Conservation (phyloP, 2,113 vertebrate genomes). For the Aphyosemion australe region DNA sequence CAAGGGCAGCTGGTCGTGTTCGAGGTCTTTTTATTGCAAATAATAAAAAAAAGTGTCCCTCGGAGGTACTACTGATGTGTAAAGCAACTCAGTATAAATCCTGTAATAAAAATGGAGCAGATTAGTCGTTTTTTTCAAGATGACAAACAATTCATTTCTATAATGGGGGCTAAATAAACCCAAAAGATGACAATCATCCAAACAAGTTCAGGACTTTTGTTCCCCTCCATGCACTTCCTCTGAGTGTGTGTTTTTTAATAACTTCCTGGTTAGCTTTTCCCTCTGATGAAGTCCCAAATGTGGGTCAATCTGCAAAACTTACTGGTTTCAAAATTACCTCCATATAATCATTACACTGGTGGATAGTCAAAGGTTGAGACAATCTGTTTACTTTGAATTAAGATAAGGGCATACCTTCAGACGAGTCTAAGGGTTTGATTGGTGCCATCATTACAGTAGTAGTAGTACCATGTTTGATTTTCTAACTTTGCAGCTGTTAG, state of each 20-base stretch:
- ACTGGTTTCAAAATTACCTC: constrained; percentile 38
- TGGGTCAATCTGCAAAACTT: constrained; percentile 67
- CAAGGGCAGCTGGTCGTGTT: no score
- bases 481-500: no score
- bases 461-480: background rate
- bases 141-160: background rate
- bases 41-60: no score
- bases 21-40: no score
- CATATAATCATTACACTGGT: constrained; percentile 32
- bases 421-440: background rate
- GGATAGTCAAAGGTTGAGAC: constrained; percentile 3
- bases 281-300: constrained; percentile 59
- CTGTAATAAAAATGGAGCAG: background rate
- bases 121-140: no score
- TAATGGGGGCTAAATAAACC: background rate
- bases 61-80: no score
- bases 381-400: background rate
- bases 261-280: constrained; percentile 58
- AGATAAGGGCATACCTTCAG: constrained; percentile 10
- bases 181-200: constrained; percentile 5
- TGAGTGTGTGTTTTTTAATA: constrained; percentile 41
- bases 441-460: background rate
- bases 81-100: no score
- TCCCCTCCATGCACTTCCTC: constrained; percentile 43
- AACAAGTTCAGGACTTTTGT: constrained; percentile 39